Evolutionary conservation across 1,140 invertebrate genomes (phyloP).

Genomic region (Heliconius hermathena): DNA sequence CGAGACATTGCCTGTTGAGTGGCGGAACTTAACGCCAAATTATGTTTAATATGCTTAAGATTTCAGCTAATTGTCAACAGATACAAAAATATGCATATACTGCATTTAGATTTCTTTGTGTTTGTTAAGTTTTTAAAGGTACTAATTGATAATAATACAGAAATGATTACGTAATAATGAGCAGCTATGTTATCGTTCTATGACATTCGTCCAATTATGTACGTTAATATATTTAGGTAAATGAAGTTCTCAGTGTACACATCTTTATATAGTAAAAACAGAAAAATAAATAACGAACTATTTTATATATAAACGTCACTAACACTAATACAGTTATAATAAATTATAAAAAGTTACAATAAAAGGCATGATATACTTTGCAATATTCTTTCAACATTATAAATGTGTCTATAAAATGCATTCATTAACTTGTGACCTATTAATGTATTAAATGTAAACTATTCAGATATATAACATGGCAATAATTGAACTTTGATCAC

Average conservation of each 20-base stretch:
- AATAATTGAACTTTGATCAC: constrained; percentile 4
- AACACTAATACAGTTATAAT: background rate
- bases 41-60: background rate
- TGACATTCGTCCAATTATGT: too few species aligned
- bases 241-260: background rate
- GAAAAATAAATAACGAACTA: background rate
- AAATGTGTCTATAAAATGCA: constrained; percentile 5
- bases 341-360: background rate
- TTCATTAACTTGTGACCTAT: background rate
- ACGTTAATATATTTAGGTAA: too few species aligned
- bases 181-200: too few species aligned
- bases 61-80: background rate
- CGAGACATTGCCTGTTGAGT: too few species aligned
- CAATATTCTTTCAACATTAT: background rate
- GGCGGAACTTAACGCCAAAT: too few species aligned
- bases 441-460: constrained; percentile 6
- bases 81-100: background rate
- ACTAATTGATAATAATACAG: too few species aligned
- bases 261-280: background rate
- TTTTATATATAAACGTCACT: background rate
- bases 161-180: too few species aligned
- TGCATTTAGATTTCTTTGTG: background rate
- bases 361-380: background rate
- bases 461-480: constrained; percentile 5
- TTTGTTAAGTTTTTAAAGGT: background rate